Base-by-base conservation (phyloP, 2,797 vertebrate genomes). In the Otolemur crassicaudatus region DNA sequence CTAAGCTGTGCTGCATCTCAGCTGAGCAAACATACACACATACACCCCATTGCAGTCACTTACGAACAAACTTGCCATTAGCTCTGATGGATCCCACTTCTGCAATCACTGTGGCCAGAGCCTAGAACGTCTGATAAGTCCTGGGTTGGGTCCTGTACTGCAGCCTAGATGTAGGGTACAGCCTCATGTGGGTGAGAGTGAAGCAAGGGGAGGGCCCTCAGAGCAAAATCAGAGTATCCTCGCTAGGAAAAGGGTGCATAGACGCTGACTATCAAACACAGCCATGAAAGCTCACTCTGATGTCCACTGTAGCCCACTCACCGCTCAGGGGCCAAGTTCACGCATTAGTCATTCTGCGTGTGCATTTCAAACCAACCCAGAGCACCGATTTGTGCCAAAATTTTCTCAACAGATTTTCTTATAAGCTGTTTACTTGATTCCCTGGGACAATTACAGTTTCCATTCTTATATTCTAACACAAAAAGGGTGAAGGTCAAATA, bases 401-500 rank as follows among this genome's bases (percentile, higher is more conserved):
- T 19, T 73, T 95, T 73, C 90, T 86, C 84, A 84, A 56, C 25
- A 63, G 56, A 86, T 92, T 91, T 91, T 70, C 73, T 89, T 80
- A 31, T 23, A 79, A 93, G 43, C 49, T 92, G 61, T 89, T 95
- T 87, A 46, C 87, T 94, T 95, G 63, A 70, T 60, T 97, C 69
- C 34, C 58, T 14, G 0, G 10, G 31, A 69, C 61, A 27, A 20
- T 93, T 80, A 11, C 25, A 29, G 31, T 87, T 87, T 67, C 60
- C 43, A 3, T 90, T 89, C 76, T 93, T 91, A 23, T 19, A 40
- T 87, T 81, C 34, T 31, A 82, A 76, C 53, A n/a, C 79, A 60
- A 83, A 93, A 40, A 83, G 58, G 43, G 82, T 85, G 37, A 96
- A 95, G 65, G 79, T 87, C 96, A 96, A 92, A 89, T 81, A 84